Conservation (phyloP, 2,797 vertebrate genomes). For the Mormyrops boulengeri region DNA sequence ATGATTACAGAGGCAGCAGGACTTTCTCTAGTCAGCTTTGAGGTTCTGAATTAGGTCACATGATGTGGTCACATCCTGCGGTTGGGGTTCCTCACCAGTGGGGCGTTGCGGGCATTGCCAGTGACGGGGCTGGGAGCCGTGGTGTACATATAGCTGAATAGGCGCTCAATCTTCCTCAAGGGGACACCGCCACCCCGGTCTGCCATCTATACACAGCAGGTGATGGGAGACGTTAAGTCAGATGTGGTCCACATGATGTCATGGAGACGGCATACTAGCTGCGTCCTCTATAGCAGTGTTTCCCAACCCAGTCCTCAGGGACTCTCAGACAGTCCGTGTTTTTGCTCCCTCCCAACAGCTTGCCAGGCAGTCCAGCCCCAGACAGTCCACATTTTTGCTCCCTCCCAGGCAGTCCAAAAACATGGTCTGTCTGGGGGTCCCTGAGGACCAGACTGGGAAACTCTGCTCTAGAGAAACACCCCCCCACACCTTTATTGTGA, state of each 20-base stretch:
- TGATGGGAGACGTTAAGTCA: not conserved
- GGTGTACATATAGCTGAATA: constrained; percentile 96
- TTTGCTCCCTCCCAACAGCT: not conserved
- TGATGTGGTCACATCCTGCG: not conserved
- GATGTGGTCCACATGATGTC: not conserved
- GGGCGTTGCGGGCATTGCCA: constrained; percentile 77
- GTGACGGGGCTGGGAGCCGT: constrained; percentile 82
- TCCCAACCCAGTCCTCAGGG: not conserved
- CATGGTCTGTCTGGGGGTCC: not conserved
- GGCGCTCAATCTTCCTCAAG: constrained; percentile 81
- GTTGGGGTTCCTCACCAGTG: constrained; percentile 70
- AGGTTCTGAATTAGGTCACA: not conserved
- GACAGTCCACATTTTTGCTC: not conserved
- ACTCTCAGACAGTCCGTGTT: not conserved
- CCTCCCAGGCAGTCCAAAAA: too few relatives aligned
- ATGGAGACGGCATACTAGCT: not conserved
- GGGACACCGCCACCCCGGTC: constrained; percentile 93
- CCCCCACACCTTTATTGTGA: constrained; percentile 84
- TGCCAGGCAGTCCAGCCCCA: not conserved
- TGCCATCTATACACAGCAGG: constrained; percentile 69
- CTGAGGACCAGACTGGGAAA: not conserved
- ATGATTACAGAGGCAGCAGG: not conserved
- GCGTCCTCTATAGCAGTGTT: not conserved
- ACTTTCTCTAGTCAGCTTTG: not conserved
- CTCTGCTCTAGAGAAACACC: not conserved